Conservation (phyloP, 2,797 vertebrate species). For the Moxostoma hubbsi region DNA sequence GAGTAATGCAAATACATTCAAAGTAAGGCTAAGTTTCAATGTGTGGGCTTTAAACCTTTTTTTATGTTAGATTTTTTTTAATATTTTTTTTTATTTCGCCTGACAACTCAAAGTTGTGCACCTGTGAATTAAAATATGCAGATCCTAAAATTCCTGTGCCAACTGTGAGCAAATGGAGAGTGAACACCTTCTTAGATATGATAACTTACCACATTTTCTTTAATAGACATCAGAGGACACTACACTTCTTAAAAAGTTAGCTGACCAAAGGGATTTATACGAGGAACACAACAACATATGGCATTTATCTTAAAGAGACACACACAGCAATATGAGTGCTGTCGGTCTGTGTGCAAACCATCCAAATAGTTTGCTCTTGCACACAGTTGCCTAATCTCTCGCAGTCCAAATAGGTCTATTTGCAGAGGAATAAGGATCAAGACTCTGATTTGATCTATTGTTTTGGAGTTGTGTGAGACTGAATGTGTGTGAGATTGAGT, state of each 20-base stretch:
- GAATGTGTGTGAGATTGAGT: neutral
- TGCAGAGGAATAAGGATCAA: neutral
- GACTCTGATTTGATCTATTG: neutral
- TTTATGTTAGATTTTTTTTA: too few species aligned
- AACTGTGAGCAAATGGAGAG: too few species aligned
- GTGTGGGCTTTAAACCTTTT: too few species aligned
- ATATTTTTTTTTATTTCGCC: too few species aligned
- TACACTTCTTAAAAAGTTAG: neutral
- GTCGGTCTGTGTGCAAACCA: neutral
- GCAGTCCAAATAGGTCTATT: neutral
- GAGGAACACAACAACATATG: neutral
- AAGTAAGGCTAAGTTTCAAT: too few species aligned
- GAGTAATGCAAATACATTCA: too few species aligned
- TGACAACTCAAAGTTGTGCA: too few species aligned
- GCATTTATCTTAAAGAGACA: slow-evolving; percentile 8
- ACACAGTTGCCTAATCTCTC: slow-evolving; percentile 9
- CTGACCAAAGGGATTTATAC: neutral
- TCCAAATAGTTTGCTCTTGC: slow-evolving; percentile 4
- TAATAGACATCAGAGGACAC: slow-evolving; percentile 48
- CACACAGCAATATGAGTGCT: neutral
- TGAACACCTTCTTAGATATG: too few species aligned
- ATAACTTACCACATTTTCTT: neutral
- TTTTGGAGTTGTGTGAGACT: neutral
- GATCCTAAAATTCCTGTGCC: too few species aligned
- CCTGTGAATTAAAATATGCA: too few species aligned